Percentiles rank a stretch among this genome's conserved stretches.
These are phyloP conservation scores for Drepana falcataria DNA, from an alignment of 2,888 invertebrate genomes.

Conservation along the genomic window DNA sequence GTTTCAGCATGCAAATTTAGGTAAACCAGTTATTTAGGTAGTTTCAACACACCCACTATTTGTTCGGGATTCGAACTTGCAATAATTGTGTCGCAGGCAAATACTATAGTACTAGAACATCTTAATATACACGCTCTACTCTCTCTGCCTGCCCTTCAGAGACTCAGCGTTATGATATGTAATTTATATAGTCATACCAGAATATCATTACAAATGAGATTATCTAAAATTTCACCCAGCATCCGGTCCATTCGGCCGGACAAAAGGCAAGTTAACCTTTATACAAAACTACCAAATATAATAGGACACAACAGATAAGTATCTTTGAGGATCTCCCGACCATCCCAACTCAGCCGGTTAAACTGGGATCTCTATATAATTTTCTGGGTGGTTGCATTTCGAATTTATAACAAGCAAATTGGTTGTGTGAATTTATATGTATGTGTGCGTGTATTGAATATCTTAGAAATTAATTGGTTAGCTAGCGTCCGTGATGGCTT, in stretches of 20 bases:
- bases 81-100: too few species aligned
- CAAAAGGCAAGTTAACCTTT: slow-evolving; percentile 51
- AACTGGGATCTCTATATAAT: slow-evolving; percentile 69
- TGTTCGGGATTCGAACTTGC: too few species aligned
- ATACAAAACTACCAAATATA: slow-evolving; percentile 43
- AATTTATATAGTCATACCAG: background rate
- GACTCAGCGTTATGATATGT: slow-evolving; percentile 8
- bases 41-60: too few species aligned
- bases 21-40: too few species aligned
- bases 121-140: too few species aligned
- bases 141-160: background rate
- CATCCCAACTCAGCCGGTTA: slow-evolving; percentile 40
- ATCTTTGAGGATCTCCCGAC: slow-evolving; percentile 18
- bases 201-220: slow-evolving; percentile 38
- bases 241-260: slow-evolving; percentile 41
- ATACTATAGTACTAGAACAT: too few species aligned
- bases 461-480: slow-evolving; percentile 67
- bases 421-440: slow-evolving; percentile 51
- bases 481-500: slow-evolving; percentile 43
- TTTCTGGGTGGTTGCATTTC: slow-evolving; percentile 73
- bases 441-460: slow-evolving; percentile 62
- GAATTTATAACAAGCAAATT: slow-evolving; percentile 78
- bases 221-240: slow-evolving; percentile 29
- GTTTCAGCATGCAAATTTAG: too few species aligned
- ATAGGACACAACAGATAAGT: slow-evolving; percentile 27